Evolutionary conservation across 2,113 vertebrate genomes (phyloP), one percentile per base, ranked within the genome.

Genomic region (Leucoraja erinaceus): DNA sequence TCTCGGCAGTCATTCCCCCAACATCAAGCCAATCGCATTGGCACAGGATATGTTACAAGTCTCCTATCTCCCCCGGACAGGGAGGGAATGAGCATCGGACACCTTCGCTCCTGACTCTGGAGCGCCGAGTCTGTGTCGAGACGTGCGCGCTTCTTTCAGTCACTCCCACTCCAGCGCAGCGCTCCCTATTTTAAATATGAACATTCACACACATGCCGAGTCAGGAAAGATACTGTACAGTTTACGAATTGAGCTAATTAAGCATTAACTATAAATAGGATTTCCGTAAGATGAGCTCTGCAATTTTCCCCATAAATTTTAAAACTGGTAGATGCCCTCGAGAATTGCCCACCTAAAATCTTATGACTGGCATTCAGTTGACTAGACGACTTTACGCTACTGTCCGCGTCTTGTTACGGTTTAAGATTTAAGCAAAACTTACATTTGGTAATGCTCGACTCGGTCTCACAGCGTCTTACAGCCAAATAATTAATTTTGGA

Each of bases 1-100:
- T 94, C 93, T 94, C 94, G 16, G 94, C 95, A 14, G 95, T 96
- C 95, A 95, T 95, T 22, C 16, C 92, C 28, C 16, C 76, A 78
- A 28, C 90, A 91, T 18, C 6, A 18, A 70, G 38, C 16, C 88
- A 91, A 47, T 61, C 83, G 5, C 56, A 61, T 59, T 61, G 47
- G 38, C 20, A 61, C 9, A 18, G 25, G 84, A 47, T 18, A 91
- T 9, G 33, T 16, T 22, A 25, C 38, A 47, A 91, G 83, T 54
- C 11, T 12, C 8, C 12, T 33, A 14, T 38, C 72, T 75, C 72
- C 72, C 78, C 3, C 28, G 28, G 59, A 16, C 38, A 81, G 78
- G 12, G 56, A 20, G 1, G n/a, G 0, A 33, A 33, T 33, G 75
- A 25, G n/a, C 81, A 22, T 84, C 10, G 2, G 12, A 12, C 22